Evolutionary conservation across 2,113 vertebrate species (phyloP).

Genomic region (Mormoops blainvillei): DNA sequence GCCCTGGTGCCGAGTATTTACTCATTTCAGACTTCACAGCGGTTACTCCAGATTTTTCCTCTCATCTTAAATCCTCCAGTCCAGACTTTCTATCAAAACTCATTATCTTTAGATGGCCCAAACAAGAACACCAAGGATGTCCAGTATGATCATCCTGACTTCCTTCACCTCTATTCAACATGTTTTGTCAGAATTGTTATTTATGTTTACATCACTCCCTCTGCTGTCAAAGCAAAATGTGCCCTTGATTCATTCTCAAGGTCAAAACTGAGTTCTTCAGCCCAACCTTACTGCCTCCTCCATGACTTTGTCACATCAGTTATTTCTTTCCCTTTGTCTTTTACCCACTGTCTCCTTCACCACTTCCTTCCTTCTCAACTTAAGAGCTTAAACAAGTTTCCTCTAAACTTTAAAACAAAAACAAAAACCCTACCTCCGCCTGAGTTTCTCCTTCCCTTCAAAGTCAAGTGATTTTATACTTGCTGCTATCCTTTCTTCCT

Average conservation of each 20-base stretch:
- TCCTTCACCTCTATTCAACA: not conserved
- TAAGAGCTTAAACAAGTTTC: not conserved
- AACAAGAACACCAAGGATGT: not conserved
- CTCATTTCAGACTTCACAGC: not conserved
- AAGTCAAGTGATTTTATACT: not conserved
- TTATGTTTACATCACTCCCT: not conserved
- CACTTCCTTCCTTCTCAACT: not conserved
- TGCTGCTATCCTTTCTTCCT: not conserved
- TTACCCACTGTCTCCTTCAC: not conserved
- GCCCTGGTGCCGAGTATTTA: not conserved
- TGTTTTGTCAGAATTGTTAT: not conserved
- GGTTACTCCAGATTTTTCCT: not conserved
- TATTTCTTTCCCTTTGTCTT: not conserved
- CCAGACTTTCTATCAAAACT: not conserved
- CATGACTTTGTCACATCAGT: not conserved
- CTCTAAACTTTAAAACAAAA: not conserved
- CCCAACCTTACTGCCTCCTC: not conserved
- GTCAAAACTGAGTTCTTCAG: not conserved
- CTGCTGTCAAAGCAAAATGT: not conserved
- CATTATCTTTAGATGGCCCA: not conserved
- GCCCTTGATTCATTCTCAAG: not conserved
- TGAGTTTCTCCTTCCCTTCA: not conserved
- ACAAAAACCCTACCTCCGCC: not conserved
- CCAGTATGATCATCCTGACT: not conserved
- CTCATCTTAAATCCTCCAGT: not conserved